Evolutionary conservation across 1,140 invertebrate genomes (phyloP), one percentile per base, ranked within the genome.

Genomic region (Oscheius sp.): DNA sequence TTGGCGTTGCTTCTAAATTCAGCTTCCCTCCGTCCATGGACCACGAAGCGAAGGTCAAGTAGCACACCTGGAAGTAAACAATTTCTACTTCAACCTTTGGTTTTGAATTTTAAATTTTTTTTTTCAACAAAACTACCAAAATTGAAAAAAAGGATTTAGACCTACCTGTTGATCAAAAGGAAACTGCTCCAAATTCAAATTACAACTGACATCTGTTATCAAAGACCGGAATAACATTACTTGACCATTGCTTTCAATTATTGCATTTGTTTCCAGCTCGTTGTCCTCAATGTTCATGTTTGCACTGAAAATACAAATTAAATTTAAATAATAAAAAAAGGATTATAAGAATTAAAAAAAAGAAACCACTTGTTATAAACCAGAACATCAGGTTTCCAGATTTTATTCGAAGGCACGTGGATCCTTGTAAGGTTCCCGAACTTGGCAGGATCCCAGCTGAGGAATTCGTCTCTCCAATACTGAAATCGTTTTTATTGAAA

Each of bases 361-460:
- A 20, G 13, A 26, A 74, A 63, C 78, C 78, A 85, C 85, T 85
- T 86, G 73, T 87, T 86, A 59, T 85, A 86, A 20, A 87, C 82
- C n/a, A 84, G 77, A 32, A 86, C 75, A 78, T 86, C 86, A 2
- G 86, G 86, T 69, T 81, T 80, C 86, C 86, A 86, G 31, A 87
- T 76, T 73, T 82, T 83, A 34, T 79, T 68, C 1, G 81, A 71
- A 15, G 82, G 84, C 36, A 87, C 84, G 36, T 85, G 78, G 7
- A 86, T 84, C 26, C 63, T 64, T 13, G 78, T 79, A 7, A 87
- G 61, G 58, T 82, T 82, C 36, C 80, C 84, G 74, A 80, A 87
- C 4, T 80, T 72, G 18, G 70, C 69, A 7, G 79, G 79, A 71
- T 87, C 80, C 86, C 86, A 87, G 34, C 58, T 78, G 38, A 87